Evolutionary conservation across 1,140 invertebrate genomes (phyloP).

Genomic region (Grapholita molesta): DNA sequence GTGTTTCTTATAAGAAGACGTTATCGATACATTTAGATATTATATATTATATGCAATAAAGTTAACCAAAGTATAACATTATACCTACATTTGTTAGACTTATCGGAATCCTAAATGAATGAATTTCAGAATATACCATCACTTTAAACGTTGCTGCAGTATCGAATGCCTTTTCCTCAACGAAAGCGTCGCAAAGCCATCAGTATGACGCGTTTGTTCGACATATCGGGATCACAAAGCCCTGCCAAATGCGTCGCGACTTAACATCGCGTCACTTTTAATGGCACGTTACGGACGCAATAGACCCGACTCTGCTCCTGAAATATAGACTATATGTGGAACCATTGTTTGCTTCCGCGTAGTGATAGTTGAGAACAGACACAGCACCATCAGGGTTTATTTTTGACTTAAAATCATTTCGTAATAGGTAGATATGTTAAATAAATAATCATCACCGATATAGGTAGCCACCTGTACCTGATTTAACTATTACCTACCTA

Average conservation of each 20-base stretch:
- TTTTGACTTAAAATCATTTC: too few species aligned
- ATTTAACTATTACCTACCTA: too few species aligned
- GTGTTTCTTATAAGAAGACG: too few species aligned
- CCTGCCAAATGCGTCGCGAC: slow-evolving; percentile 60
- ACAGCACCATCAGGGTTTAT: neutral
- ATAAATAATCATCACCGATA: too few species aligned
- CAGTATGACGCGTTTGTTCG: slow-evolving; percentile 65
- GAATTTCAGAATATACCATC: too few species aligned
- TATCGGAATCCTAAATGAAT: slow-evolving; percentile 43
- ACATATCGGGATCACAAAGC: slow-evolving; percentile 67
- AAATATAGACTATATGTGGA: slow-evolving; percentile 42
- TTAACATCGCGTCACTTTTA: slow-evolving; percentile 62
- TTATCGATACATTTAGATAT: too few species aligned
- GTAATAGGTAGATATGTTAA: too few species aligned
- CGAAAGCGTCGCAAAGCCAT: slow-evolving; percentile 31
- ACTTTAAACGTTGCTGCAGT: neutral
- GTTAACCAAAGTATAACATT: slow-evolving; percentile 49
- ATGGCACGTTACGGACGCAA: slow-evolving; percentile 55
- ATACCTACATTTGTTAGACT: slow-evolving; percentile 62
- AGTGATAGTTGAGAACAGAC: neutral
- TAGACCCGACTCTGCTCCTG: slow-evolving; percentile 42
- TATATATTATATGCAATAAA: too few species aligned
- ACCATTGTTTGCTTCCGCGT: slow-evolving; percentile 26
- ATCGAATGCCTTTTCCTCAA: slow-evolving; percentile 26
- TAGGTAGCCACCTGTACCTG: too few species aligned